phyloP scores from a whole-genome alignment of 2,113 vertebrate species.

The Ondatra zibethicus region DNA sequence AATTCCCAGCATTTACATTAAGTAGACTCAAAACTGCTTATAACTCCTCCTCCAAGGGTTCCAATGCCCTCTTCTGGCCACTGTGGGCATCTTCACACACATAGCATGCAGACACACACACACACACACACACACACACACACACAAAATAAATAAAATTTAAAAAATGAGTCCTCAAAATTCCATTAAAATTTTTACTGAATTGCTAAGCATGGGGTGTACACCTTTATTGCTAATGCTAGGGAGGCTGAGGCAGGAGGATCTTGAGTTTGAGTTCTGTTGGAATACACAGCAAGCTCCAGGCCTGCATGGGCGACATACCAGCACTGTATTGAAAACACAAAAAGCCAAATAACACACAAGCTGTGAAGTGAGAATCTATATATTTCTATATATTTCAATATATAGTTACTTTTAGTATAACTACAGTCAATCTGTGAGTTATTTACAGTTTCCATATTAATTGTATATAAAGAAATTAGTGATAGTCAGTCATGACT shows the following conservation, averaged over 20 bases:
- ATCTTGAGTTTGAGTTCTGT: neutral
- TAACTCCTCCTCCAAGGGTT: neutral
- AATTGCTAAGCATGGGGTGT: neutral
- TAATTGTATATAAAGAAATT: constrained; percentile 67
- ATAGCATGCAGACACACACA: neutral
- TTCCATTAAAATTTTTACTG: neutral
- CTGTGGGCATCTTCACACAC: neutral
- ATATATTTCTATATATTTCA: constrained; percentile 61
- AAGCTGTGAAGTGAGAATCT: constrained; percentile 48
- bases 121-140: too few relatives aligned
- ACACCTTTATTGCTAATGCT: neutral
- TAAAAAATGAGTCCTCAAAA: neutral
- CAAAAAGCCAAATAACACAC: constrained; percentile 2
- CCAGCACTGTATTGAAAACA: neutral
- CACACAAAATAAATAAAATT: neutral
- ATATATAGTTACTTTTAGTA: constrained; percentile 41
- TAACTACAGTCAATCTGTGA: constrained; percentile 56
- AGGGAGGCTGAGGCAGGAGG: neutral
- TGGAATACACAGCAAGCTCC: neutral
- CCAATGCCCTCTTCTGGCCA: neutral
- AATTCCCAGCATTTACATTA: neutral
- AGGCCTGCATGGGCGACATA: neutral
- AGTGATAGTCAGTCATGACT: constrained; percentile 38
- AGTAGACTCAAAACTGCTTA: neutral
- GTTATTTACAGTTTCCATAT: constrained; percentile 63